phyloP scores from a whole-genome alignment of 2,113 vertebrate species.

The Dromiciops gliroides region DNA sequence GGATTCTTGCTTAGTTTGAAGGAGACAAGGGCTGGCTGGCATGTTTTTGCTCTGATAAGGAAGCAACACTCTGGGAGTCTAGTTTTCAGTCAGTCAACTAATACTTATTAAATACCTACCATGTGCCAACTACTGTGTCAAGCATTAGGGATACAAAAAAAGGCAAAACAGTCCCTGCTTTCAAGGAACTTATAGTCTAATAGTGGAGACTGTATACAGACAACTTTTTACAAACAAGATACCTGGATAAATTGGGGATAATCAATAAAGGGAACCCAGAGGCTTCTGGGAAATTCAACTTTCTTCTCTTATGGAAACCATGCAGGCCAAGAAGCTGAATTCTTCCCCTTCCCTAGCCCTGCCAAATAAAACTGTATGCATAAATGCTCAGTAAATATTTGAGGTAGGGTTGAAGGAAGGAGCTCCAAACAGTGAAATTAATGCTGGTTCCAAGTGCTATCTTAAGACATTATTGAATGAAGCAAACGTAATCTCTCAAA shows the following conservation, averaged over 20 bases:
- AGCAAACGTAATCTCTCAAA: slow-evolving; percentile 11
- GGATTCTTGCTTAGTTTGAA: not conserved
- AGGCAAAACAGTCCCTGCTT: not conserved
- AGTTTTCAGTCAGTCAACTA: not conserved
- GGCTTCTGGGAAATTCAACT: slow-evolving; percentile 1
- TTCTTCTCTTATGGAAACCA: not conserved
- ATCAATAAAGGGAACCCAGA: not conserved
- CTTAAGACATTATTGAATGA: not conserved
- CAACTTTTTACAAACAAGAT: not conserved
- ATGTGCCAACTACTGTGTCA: not conserved
- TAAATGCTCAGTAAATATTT: slow-evolving; percentile 45
- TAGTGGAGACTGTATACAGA: not conserved
- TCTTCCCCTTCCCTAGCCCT: not conserved
- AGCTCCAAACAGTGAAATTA: slow-evolving; percentile 3
- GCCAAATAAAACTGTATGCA: not conserved
- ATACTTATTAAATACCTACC: not conserved
- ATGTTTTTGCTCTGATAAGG: not conserved
- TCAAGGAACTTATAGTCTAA: not conserved
- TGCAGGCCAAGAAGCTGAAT: slow-evolving; percentile 11
- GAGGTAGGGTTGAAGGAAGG: slow-evolving; percentile 45
- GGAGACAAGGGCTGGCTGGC: not conserved
- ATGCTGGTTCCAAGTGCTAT: not conserved
- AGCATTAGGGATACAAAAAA: not conserved
- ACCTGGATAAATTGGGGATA: not conserved
- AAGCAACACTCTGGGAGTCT: not conserved